These are phyloP conservation scores for Microtus californicus DNA, from an alignment of 2,797 vertebrate species.

Conservation along the genomic window DNA sequence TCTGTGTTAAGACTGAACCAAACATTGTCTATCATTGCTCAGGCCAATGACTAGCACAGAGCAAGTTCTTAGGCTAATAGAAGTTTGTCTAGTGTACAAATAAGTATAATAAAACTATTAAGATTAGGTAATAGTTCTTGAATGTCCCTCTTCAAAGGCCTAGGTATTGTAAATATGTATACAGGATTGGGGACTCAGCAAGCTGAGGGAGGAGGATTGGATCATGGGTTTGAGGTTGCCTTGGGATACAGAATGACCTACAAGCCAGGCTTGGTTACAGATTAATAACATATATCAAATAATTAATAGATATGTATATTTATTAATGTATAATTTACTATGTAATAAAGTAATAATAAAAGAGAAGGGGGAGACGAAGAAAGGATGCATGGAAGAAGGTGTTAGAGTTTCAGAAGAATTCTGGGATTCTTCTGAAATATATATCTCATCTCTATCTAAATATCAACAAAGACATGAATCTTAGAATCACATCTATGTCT, in stretches of 20 bases:
- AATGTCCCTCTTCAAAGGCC: neutral
- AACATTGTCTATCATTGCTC: conserved; percentile 15
- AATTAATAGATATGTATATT: neutral
- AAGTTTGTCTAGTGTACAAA: neutral
- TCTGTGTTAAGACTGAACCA: neutral
- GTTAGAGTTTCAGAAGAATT: too few species aligned
- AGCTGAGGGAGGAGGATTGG: neutral
- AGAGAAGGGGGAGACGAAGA: too few species aligned
- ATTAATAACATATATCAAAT: neutral
- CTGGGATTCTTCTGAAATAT: neutral
- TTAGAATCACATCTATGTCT: neutral
- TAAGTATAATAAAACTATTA: neutral
- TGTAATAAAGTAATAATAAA: too few species aligned
- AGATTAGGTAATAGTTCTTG: neutral
- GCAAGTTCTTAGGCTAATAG: neutral
- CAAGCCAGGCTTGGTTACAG: neutral
- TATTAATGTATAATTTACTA: too few species aligned
- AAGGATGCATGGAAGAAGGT: too few species aligned
- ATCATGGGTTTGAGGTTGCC: neutral
- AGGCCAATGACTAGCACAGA: neutral
- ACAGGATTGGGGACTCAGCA: neutral
- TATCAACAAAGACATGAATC: neutral
- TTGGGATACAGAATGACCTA: neutral
- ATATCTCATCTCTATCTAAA: neutral
- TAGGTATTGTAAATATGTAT: neutral